A percentile compares a stretch with the other conserved stretches of the same genome.
These are phyloP conservation scores for Macrophya annulata DNA, from an alignment of 2,888 invertebrate genomes.

Conservation along the genomic window DNA sequence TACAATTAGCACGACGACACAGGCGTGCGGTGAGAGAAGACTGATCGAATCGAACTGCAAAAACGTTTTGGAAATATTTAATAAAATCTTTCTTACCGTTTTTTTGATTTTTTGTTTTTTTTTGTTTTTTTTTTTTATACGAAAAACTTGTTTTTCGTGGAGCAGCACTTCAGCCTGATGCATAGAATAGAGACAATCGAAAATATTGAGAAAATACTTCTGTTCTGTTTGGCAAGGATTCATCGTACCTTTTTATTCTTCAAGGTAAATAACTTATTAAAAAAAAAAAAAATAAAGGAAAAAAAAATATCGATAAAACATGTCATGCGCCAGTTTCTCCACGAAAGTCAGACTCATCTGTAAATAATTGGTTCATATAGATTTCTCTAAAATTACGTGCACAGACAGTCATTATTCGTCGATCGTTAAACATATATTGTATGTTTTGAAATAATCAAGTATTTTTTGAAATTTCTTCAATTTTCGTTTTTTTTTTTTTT, in stretches of 20 bases:
- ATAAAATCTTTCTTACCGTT: not conserved
- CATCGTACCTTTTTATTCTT: not conserved
- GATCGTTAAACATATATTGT: not conserved
- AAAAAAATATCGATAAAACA: not conserved
- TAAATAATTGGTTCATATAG: not conserved
- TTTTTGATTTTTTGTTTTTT: not conserved
- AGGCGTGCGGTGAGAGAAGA: conserved; percentile 15
- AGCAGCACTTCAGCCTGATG: conserved; percentile 12
- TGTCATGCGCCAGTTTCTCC: not conserved
- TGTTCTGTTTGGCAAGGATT: conserved; percentile 19
- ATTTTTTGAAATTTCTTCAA: not conserved
- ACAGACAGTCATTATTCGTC: conserved; percentile 17
- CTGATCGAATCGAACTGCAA: conserved; percentile 21
- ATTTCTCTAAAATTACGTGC: not conserved
- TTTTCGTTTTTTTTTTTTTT: not conserved
- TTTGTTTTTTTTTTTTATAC: not conserved
- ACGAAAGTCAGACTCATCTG: conserved; percentile 13
- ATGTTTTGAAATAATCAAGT: not conserved
- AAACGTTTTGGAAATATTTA: not conserved
- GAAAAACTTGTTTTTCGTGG: conserved; percentile 35
- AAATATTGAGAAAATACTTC: conserved; percentile 27
- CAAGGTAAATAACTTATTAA: not conserved
- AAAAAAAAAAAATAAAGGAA: not conserved
- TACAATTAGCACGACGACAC: not conserved
- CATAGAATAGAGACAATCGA: conserved; percentile 20